Evolutionary conservation across 2,113 vertebrate genomes (phyloP), one percentile per base, ranked within the genome.

Genomic region (Syngnathus scovelli): DNA sequence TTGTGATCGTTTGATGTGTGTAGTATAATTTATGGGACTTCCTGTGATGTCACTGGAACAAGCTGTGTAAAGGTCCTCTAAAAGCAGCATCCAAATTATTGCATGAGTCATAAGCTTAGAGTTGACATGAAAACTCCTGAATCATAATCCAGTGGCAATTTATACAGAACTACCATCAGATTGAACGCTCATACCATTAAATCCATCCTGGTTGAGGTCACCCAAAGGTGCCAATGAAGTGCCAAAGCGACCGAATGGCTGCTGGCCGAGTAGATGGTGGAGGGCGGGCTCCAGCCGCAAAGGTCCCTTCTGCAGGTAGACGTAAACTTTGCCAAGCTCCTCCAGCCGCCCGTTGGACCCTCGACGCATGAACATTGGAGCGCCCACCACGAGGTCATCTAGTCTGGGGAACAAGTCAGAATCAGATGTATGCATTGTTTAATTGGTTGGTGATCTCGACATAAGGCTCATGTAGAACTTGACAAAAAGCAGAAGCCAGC

Each of bases 181-280:
- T 19, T 37, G 15, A 10, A n/a, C 41, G 49, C 1, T 43, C 84
- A 79, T 78, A 96, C 94, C 94, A 19, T 94, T 95, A 80, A 93
- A 96, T 44, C 94, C 94, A 39, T 96, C 95, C 80, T 94, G 93
- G 87, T 96, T 91, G 69, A 96, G 88, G 70, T 96, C 95, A 5
- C 94, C 94, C 18, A 96, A 83, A 0, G 92, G 90, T 7, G 93
- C 92, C 67, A 96, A 77, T n/a, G 94, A 92, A 59, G 92, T 93
- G 60, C 94, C 94, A 27, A 95, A 96, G 0, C 95, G 90, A 10
- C 93, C 89, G 61, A 91, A 95, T 44, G 88, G 87, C 71, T 93
- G 90, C 0, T 36, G 78, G 33, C 94, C 95, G 0, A 92, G 91
- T 48, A 95, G 91, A 21, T 90, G 88, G 37, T 84, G 78, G 1